Percentiles rank a stretch among this genome's conserved stretches.
These are phyloP conservation scores for Genyomyrus donnyi DNA, from an alignment of 2,113 vertebrate species.

Conservation along the genomic window DNA sequence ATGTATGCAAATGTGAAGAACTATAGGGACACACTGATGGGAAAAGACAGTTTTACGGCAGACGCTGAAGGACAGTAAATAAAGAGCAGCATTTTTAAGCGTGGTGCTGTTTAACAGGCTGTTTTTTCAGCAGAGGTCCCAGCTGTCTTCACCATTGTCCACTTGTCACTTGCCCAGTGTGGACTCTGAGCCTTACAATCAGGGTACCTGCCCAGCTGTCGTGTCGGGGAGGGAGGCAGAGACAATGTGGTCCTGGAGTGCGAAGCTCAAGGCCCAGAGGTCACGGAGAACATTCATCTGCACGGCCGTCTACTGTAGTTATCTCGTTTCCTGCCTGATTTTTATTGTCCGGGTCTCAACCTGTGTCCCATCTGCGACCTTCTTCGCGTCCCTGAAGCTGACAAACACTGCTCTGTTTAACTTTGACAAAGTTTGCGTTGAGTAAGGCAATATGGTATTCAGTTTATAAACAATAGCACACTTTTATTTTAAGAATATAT, in stretches of 20 bases:
- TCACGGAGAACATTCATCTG: slow-evolving; percentile 52
- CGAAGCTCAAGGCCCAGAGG: slow-evolving; percentile 32
- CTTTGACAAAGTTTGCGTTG: not conserved
- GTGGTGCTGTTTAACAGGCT: slow-evolving; percentile 14
- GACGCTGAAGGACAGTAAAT: not conserved
- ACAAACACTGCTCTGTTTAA: not conserved
- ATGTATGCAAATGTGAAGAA: not conserved
- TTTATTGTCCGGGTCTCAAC: slow-evolving; percentile 57
- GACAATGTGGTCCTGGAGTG: not conserved
- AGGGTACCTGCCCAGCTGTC: slow-evolving; percentile 58
- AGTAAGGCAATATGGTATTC: not conserved
- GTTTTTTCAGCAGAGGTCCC: not conserved
- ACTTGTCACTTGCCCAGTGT: slow-evolving; percentile 32
- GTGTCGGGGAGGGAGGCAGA: not conserved
- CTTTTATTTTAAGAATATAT: slow-evolving; percentile 2
- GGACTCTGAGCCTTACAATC: slow-evolving; percentile 16
- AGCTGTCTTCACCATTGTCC: slow-evolving; percentile 14
- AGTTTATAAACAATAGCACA: not conserved
- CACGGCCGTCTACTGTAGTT: slow-evolving; percentile 38
- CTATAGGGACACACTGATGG: not conserved
- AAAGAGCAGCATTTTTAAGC: not conserved
- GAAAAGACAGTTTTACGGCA: not conserved
- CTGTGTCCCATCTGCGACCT: not conserved
- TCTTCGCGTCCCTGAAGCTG: slow-evolving; percentile 50
- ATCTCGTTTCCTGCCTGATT: slow-evolving; percentile 58